phyloP scores from a whole-genome alignment of 2,888 invertebrate genomes.

The Lymantria dispar region DNA sequence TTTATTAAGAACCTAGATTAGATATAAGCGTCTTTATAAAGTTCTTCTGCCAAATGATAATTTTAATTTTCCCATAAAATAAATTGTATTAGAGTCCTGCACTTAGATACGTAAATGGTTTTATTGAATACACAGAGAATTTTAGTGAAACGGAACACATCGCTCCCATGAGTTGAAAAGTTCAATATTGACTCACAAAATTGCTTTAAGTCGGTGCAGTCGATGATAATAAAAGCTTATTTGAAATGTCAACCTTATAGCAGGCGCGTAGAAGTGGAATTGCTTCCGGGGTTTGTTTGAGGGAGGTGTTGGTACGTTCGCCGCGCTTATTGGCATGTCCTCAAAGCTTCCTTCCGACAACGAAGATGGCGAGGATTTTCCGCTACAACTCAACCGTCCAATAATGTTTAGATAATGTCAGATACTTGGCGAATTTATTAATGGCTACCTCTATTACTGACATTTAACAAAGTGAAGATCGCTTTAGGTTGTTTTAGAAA shows the following conservation, averaged over 20 bases:
- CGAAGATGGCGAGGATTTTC: slow-evolving; percentile 47
- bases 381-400: slow-evolving; percentile 50
- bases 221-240: slow-evolving; percentile 62
- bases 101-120: slow-evolving; percentile 30
- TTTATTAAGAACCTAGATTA: no score
- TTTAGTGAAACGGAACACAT: slow-evolving; percentile 67
- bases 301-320: slow-evolving; percentile 67
- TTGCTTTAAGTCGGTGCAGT: slow-evolving; percentile 74
- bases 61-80: background rate
- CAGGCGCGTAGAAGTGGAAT: slow-evolving; percentile 52
- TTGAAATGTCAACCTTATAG: slow-evolving; percentile 67
- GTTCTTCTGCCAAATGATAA: no score
- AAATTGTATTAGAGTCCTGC: background rate
- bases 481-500: no score
- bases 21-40: no score
- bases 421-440: slow-evolving; percentile 15
- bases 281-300: slow-evolving; percentile 51
- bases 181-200: slow-evolving; percentile 78
- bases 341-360: slow-evolving; percentile 69
- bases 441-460: slow-evolving; percentile 3
- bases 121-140: slow-evolving; percentile 38
- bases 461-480: no score
- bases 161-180: slow-evolving; percentile 67
- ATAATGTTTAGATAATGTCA: slow-evolving; percentile 39
- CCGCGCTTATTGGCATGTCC: slow-evolving; percentile 75